A percentile compares a stretch with the other conserved stretches of the same genome.
Evolutionary conservation across 2,888 invertebrate species (phyloP).

Genomic region (Caenorhabditis sp.): DNA sequence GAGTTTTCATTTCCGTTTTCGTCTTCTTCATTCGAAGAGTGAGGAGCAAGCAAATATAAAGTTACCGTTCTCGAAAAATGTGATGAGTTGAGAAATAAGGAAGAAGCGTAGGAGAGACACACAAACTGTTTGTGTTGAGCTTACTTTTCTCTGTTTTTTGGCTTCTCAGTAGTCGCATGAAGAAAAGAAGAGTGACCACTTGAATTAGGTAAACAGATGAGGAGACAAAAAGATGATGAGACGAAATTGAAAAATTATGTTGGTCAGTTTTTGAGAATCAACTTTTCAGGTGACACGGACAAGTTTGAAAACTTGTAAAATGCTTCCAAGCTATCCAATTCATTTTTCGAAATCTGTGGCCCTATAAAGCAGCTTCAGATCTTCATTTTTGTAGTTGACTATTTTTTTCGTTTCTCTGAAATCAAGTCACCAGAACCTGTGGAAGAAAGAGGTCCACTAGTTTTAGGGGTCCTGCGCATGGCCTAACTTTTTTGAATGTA

Average conservation of each 20-base stretch:
- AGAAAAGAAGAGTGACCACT: slow-evolving; percentile 33
- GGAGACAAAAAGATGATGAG: slow-evolving; percentile 22
- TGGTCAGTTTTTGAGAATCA: slow-evolving; percentile 1
- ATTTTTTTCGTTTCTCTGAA: too few relatives aligned
- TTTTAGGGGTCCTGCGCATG: too few relatives aligned
- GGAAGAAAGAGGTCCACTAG: too few relatives aligned
- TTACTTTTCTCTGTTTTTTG: slow-evolving; percentile 4
- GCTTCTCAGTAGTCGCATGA: slow-evolving; percentile 35
- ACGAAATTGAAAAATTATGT: neutral
- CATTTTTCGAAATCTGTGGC: too few relatives aligned
- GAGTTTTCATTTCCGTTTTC: slow-evolving; percentile 61
- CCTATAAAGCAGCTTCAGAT: too few relatives aligned
- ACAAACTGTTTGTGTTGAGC: slow-evolving; percentile 35
- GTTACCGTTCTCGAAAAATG: slow-evolving; percentile 44
- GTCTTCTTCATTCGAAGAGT: neutral
- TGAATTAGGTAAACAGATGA: slow-evolving; percentile 32
- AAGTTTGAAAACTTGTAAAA: too few relatives aligned
- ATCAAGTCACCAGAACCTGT: too few relatives aligned
- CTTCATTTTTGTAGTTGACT: too few relatives aligned
- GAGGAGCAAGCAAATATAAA: slow-evolving; percentile 56
- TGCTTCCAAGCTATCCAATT: too few relatives aligned
- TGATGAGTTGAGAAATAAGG: neutral
- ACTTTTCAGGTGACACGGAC: neutral
- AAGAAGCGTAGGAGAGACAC: slow-evolving; percentile 28
- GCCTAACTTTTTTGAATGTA: too few relatives aligned